Evolutionary conservation across 2,888 invertebrate species (phyloP).

Genomic region (Pristionchus maxplancki): DNA sequence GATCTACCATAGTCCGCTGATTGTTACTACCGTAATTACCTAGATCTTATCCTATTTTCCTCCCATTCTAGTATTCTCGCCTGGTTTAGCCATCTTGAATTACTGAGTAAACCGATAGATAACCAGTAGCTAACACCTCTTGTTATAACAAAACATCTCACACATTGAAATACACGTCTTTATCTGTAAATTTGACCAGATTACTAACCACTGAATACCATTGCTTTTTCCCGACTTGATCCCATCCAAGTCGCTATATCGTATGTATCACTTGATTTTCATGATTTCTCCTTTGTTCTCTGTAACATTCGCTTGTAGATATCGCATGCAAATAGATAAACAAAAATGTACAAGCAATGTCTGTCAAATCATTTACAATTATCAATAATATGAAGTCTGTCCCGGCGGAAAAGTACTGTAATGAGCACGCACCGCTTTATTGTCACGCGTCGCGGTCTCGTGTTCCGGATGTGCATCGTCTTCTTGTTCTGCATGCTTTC

Average conservation of each 20-base stretch:
- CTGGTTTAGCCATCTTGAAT: neutral
- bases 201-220: neutral
- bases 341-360: neutral
- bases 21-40: no score
- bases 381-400: neutral
- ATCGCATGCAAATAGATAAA: constrained; percentile 26
- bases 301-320: constrained; percentile 44
- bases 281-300: neutral
- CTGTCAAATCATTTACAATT: no score
- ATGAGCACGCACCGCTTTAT: neutral
- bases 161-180: constrained; percentile 16
- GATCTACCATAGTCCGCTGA: neutral
- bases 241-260: neutral
- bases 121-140: constrained; percentile 31
- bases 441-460: neutral
- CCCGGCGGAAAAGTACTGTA: neutral
- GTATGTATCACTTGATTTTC: neutral
- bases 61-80: neutral
- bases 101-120: neutral
- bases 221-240: neutral
- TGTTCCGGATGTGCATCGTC: neutral
- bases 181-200: constrained; percentile 18
- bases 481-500: neutral
- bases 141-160: neutral
- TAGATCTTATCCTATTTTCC: neutral